phyloP scores from a whole-genome alignment of 2,797 vertebrate species.

The Mionectes olivaceus region DNA sequence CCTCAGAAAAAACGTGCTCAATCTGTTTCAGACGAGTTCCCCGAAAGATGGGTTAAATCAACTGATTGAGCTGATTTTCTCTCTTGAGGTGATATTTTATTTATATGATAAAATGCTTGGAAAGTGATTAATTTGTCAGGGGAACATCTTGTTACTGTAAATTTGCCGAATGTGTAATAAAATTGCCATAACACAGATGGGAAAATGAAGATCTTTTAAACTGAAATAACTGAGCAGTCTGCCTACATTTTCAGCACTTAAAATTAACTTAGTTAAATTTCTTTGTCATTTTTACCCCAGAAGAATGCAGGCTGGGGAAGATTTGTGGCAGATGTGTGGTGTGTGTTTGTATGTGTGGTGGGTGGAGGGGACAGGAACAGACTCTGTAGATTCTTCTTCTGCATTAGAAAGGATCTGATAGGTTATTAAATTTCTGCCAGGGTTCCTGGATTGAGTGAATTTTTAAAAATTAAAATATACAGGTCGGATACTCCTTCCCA shows the following conservation, averaged over 20 bases:
- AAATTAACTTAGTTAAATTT: conserved; percentile 61
- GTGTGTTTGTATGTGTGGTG: neutral
- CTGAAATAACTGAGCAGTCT: conserved; percentile 60
- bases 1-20: conserved; percentile 53
- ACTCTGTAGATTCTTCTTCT: neutral
- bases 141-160: conserved; percentile 86
- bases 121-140: conserved; percentile 84
- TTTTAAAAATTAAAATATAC: conserved; percentile 52
- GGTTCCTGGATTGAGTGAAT: conserved; percentile 20
- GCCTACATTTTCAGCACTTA: conserved; percentile 51
- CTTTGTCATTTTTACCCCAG: conserved; percentile 27
- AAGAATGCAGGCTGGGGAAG: neutral
- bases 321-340: neutral
- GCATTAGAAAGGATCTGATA: neutral
- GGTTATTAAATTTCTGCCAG: conserved; percentile 35
- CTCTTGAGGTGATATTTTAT: conserved; percentile 82
- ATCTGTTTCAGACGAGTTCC: conserved; percentile 74
- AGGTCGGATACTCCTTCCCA: neutral
- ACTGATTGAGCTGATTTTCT: conserved; percentile 75
- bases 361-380: neutral
- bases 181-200: conserved; percentile 90
- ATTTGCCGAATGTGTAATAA: conserved; percentile 91
- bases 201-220: conserved; percentile 82
- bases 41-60: conserved; percentile 77
- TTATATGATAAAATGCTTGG: conserved; percentile 83